Conservation (phyloP, 2,888 invertebrate species). For the Caradrina kadenii region DNA sequence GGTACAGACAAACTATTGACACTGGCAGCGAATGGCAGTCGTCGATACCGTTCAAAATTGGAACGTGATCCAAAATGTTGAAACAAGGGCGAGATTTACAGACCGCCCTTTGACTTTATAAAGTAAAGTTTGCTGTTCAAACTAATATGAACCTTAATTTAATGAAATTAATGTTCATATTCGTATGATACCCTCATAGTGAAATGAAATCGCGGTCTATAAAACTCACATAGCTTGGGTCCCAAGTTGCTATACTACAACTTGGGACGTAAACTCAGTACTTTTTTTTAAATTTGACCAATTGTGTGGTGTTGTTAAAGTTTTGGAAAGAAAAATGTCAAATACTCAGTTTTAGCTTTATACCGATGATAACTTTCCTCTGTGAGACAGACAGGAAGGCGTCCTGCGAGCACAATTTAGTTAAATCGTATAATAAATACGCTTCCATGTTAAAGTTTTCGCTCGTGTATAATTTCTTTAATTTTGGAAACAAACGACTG, state of each 20-base stretch:
- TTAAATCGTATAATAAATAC: conserved; percentile 63
- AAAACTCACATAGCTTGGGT: background rate
- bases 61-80: background rate
- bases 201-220: too few relatives aligned
- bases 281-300: too few relatives aligned
- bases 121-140: too few relatives aligned
- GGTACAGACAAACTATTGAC: background rate
- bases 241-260: conserved; percentile 3
- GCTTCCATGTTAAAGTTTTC: conserved; percentile 48
- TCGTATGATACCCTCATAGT: too few relatives aligned
- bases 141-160: too few relatives aligned
- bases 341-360: conserved; percentile 53
- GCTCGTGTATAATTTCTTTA: conserved; percentile 26
- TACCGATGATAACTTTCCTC: conserved; percentile 27
- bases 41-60: background rate
- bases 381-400: conserved; percentile 37
- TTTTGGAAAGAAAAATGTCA: conserved; percentile 25
- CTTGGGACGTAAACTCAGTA: background rate
- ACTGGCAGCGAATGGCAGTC: background rate
- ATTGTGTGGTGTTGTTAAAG: conserved; percentile 25
- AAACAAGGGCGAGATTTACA: too few relatives aligned
- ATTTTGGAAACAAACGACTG: conserved; percentile 41
- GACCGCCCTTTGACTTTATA: too few relatives aligned
- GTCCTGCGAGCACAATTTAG: conserved; percentile 73
- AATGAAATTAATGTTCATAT: too few relatives aligned